Percentiles rank a stretch among this genome's conserved stretches.
phyloP scores from a whole-genome alignment of 2,888 invertebrate species.

The Clostera curtula region DNA sequence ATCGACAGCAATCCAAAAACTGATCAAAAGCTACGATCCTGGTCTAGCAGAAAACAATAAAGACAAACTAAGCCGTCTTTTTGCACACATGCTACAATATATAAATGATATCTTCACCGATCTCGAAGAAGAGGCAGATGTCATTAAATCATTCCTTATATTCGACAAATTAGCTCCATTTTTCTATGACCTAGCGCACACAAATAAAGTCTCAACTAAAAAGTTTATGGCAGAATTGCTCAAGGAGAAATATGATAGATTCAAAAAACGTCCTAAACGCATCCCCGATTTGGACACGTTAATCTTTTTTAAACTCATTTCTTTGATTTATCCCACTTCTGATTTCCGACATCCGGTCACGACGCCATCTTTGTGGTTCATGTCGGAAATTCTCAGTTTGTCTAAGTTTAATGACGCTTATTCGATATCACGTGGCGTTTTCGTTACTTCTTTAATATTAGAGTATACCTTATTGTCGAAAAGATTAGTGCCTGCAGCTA shows the following conservation, averaged over 20 bases:
- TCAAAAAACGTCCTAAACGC: constrained; percentile 70
- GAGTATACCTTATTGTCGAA: constrained; percentile 89
- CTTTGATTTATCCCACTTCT: constrained; percentile 89
- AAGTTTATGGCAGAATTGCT: constrained; percentile 80
- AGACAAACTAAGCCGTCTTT: constrained; percentile 82
- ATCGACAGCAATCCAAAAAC: constrained; percentile 81
- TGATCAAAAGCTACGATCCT: constrained; percentile 92
- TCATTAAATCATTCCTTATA: constrained; percentile 74
- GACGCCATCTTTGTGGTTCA: constrained; percentile 89
- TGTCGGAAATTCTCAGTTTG: constrained; percentile 83
- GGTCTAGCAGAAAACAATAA: constrained; percentile 86
- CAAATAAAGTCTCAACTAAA: constrained; percentile 80
- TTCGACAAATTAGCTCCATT: constrained; percentile 74
- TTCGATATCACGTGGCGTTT: constrained; percentile 86
- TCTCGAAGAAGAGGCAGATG: constrained; percentile 41
- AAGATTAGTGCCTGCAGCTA: constrained; percentile 84
- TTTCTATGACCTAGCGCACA: constrained; percentile 81
- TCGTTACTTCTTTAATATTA: constrained; percentile 80
- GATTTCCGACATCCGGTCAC: constrained; percentile 92
- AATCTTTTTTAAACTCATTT: constrained; percentile 87
- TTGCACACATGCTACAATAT: constrained; percentile 85
- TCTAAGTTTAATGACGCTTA: constrained; percentile 77
- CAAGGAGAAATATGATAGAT: constrained; percentile 81
- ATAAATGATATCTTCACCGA: constrained; percentile 78
- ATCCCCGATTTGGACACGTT: constrained; percentile 82